phyloP scores from a whole-genome alignment of 1,140 invertebrate species.

The Cherax quadricarinatus region DNA sequence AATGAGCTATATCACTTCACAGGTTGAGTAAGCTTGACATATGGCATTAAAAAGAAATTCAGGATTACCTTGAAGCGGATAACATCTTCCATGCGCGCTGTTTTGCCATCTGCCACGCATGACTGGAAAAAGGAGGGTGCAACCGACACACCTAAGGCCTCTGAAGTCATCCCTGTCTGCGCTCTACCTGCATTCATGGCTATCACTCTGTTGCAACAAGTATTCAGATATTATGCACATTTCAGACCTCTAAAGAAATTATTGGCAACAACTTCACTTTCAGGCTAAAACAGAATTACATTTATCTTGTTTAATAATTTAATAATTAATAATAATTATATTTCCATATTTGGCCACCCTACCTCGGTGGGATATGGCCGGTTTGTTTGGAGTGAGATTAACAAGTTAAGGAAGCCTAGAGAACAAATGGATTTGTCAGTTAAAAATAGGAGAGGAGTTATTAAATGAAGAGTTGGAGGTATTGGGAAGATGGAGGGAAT shows the following conservation, averaged over 20 bases:
- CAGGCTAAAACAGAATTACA: neutral
- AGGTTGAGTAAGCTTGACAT: slow-evolving; percentile 8
- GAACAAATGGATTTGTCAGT: too few relatives aligned
- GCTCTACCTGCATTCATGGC: slow-evolving; percentile 93
- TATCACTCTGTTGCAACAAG: slow-evolving; percentile 88
- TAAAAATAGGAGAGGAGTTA: too few relatives aligned
- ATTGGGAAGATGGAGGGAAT: too few relatives aligned
- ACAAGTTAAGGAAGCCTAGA: too few relatives aligned
- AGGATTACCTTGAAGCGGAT: slow-evolving; percentile 91
- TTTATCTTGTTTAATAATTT: too few relatives aligned
- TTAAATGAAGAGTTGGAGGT: too few relatives aligned
- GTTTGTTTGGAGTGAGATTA: too few relatives aligned
- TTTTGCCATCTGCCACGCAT: slow-evolving; percentile 94
- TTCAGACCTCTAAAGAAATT: neutral
- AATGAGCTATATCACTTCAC: neutral
- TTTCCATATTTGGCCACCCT: too few relatives aligned
- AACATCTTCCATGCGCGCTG: slow-evolving; percentile 96
- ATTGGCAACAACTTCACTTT: neutral
- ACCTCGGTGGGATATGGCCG: too few relatives aligned
- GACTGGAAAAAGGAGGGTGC: slow-evolving; percentile 99
- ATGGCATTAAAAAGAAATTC: neutral
- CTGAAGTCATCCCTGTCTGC: slow-evolving; percentile 95
- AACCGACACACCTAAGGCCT: slow-evolving; percentile 92
- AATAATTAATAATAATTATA: too few relatives aligned
- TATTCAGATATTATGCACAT: neutral